These are phyloP conservation scores for Drosophila yakuba DNA, from an alignment of 1,140 invertebrate species.

Conservation along the genomic window DNA sequence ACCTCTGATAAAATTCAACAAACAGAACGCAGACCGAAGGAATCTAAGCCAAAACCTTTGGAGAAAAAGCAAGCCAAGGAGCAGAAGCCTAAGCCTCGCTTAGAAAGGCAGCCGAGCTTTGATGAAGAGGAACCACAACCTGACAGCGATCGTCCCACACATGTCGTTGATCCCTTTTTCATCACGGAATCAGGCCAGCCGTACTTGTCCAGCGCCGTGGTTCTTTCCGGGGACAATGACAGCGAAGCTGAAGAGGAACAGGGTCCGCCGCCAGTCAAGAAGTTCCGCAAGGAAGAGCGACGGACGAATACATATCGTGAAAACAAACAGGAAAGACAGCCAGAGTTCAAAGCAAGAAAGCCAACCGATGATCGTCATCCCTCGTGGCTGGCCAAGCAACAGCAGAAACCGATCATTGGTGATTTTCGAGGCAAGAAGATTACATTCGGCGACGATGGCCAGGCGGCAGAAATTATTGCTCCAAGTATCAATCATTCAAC, in stretches of 20 bases:
- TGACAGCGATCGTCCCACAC: slow-evolving; percentile 51
- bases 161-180: slow-evolving; percentile 87
- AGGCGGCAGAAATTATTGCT: background rate
- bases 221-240: slow-evolving; percentile 34
- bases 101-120: slow-evolving; percentile 8
- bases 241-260: slow-evolving; percentile 44
- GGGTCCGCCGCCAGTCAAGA: background rate
- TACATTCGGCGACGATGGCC: slow-evolving; percentile 70
- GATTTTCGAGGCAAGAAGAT: slow-evolving; percentile 77
- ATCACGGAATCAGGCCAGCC: slow-evolving; percentile 86
- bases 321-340: background rate
- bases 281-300: slow-evolving; percentile 9
- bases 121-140: slow-evolving; percentile 10
- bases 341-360: slow-evolving; percentile 11
- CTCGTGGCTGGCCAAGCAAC: slow-evolving; percentile 87
- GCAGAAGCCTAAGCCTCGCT: background rate
- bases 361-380: slow-evolving; percentile 83
- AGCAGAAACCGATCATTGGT: slow-evolving; percentile 54
- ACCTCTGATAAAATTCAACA: background rate
- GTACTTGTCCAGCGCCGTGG: slow-evolving; percentile 86
- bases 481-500: background rate
- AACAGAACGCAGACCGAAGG: background rate
- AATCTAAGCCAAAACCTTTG: background rate
- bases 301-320: background rate
- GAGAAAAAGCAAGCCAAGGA: background rate